phyloP scores from a whole-genome alignment of 2,888 invertebrate genomes.

The Troides helena region DNA sequence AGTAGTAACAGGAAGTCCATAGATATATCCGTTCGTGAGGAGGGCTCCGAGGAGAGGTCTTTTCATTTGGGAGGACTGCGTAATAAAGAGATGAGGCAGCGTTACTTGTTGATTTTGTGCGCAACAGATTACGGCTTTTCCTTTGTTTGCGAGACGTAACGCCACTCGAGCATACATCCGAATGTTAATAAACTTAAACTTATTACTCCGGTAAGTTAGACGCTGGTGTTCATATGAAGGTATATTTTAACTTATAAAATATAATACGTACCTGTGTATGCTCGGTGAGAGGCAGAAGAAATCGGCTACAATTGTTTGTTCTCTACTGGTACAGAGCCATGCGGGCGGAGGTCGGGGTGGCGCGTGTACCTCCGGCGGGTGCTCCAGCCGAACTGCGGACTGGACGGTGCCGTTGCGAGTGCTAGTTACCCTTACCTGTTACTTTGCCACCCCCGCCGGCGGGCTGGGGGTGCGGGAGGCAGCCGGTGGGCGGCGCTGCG shows the following conservation, averaged over 20 bases:
- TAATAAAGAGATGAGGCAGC: slow-evolving; percentile 17
- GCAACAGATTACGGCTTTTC: slow-evolving; percentile 54
- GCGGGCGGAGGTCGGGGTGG: neutral
- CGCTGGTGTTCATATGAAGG: too few species aligned
- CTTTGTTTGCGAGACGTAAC: slow-evolving; percentile 45
- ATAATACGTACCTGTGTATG: slow-evolving; percentile 10
- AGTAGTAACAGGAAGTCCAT: too few species aligned
- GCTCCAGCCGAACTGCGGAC: slow-evolving; percentile 39
- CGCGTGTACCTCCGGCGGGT: slow-evolving; percentile 32
- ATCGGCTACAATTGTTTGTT: neutral
- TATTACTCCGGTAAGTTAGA: too few species aligned
- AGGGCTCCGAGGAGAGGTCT: slow-evolving; percentile 13
- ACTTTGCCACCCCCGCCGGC: slow-evolving; percentile 43
- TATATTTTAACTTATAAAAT: neutral
- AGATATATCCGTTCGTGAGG: neutral
- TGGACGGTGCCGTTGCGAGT: slow-evolving; percentile 46
- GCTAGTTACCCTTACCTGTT: slow-evolving; percentile 65
- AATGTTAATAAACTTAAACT: neutral
- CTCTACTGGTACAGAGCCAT: neutral
- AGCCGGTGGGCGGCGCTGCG: slow-evolving; percentile 36
- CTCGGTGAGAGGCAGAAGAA: neutral
- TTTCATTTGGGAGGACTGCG: slow-evolving; percentile 21
- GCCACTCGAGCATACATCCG: neutral
- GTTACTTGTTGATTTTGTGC: slow-evolving; percentile 62
- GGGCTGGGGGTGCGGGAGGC: slow-evolving; percentile 36